Evolutionary conservation across 2,113 vertebrate species (phyloP).

Genomic region (Xenotilapia leptura): DNA sequence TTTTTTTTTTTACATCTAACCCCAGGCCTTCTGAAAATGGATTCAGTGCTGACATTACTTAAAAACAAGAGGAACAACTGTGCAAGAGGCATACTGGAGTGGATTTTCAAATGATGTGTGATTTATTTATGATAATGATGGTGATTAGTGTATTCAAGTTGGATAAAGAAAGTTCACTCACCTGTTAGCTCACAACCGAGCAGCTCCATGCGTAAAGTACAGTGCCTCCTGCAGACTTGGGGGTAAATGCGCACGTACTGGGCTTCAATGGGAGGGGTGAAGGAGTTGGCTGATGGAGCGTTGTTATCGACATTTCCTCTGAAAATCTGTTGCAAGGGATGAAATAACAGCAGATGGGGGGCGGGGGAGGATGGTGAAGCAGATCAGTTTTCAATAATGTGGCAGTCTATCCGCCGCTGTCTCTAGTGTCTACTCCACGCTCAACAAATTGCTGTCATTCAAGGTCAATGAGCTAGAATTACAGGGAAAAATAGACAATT

Average conservation of each 20-base stretch:
- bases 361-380: background rate
- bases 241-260: slow-evolving; percentile 94
- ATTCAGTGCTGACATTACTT: background rate
- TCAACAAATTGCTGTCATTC: slow-evolving; percentile 62
- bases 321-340: slow-evolving; percentile 79
- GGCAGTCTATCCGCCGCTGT: slow-evolving; percentile 16
- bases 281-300: slow-evolving; percentile 92
- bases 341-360: slow-evolving; percentile 30
- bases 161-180: slow-evolving; percentile 36
- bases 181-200: slow-evolving; percentile 95
- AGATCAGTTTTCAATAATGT: slow-evolving; percentile 25
- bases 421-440: slow-evolving; percentile 50
- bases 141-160: background rate
- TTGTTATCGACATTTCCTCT: slow-evolving; percentile 95
- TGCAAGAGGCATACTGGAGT: background rate
- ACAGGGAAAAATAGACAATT: slow-evolving; percentile 49
- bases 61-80: background rate
- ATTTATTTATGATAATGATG: background rate
- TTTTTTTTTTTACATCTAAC: background rate
- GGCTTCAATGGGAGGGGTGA: slow-evolving; percentile 92
- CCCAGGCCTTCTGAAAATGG: background rate
- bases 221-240: slow-evolving; percentile 95
- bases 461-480: slow-evolving; percentile 67
- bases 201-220: slow-evolving; percentile 94
- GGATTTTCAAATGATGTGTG: background rate